Base-by-base conservation (phyloP, 2,113 vertebrate species). In the Leptobrachium leishanense region DNA sequence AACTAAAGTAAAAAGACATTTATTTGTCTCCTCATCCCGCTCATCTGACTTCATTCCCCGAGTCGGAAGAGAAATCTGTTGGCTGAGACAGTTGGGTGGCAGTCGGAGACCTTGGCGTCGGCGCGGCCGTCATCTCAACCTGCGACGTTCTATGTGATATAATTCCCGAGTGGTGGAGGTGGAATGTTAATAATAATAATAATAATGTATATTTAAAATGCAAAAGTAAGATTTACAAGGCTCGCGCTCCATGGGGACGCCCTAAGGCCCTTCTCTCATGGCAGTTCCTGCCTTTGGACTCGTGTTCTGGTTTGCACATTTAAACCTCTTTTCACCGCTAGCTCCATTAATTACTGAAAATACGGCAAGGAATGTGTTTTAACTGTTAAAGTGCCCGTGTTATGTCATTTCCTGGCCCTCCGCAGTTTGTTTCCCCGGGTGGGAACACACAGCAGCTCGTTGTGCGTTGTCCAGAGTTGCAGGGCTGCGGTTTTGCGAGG, bases 391-490 rank as follows among this genome's bases (percentile, higher is more conserved):
- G 42, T 43, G 55, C 64, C 40, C 39, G 67, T 67, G 50, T 76
- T 55, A 8, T 55, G 53, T 67, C 31, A 43, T 42, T 74, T 67
- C 73, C 59, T 75, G 43, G 12, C 74, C 46, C 74, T 65, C 74
- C 2, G 12, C 31, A 8, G 74, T 53, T 67, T 15, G 62, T 12
- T 55, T 68, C 64, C 50, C 43, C 6, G 3, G 15, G 13, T 13
- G 2, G n/a, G 13, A 50, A 41, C 66, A 69, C 75, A 77, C 67
- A 62, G 75, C 39, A 70, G 75, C 54, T 68, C 50, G 53, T 77
- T 77, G 75, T 77, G 15, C 10, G 5, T 12, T 7, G 11, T 5
- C n/a, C 43, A 8, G 59, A 43, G 44, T 39, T 54, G 41, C n/a
- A 20, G 55, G 41, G 62, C 62, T 75, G 73, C 43, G 74, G 74